phyloP scores from a whole-genome alignment of 2,888 invertebrate genomes.

The Mythimna loreyi region DNA sequence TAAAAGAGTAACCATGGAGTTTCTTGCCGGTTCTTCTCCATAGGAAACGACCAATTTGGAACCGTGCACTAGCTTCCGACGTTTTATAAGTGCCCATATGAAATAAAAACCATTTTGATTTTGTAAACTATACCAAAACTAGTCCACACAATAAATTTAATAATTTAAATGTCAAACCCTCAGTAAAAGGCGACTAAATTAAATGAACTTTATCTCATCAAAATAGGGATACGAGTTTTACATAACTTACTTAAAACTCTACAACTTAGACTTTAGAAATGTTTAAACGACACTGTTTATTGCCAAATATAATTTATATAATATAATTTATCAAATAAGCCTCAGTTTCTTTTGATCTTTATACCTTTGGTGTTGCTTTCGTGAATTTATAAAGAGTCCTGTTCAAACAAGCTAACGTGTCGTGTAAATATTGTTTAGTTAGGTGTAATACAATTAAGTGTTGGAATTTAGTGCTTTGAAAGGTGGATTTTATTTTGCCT shows the following conservation, averaged over 20 bases:
- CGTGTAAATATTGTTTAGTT: conserved; percentile 34
- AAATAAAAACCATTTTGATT: no score
- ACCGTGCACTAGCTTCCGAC: no score
- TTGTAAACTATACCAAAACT: neutral
- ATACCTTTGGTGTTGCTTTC: conserved; percentile 50
- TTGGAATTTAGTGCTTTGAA: conserved; percentile 27
- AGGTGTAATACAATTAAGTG: conserved; percentile 25
- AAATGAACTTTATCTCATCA: conserved; percentile 25
- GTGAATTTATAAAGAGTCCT: conserved; percentile 54
- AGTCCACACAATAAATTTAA: neutral
- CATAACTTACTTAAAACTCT: conserved; percentile 42
- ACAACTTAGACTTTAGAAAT: conserved; percentile 50
- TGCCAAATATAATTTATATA: conserved; percentile 61
- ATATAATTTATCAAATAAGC: conserved; percentile 64
- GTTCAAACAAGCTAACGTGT: conserved; percentile 46
- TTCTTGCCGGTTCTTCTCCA: no score
- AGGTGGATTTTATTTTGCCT: neutral
- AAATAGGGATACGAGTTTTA: conserved; percentile 10
- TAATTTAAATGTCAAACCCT: conserved; percentile 14
- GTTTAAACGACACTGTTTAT: conserved; percentile 59
- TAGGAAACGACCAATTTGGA: no score
- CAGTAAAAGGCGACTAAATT: conserved; percentile 18
- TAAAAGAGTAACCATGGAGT: no score
- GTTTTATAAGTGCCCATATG: no score
- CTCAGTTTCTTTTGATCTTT: conserved; percentile 57